These are phyloP conservation scores for Keiferia lycopersicella DNA, from an alignment of 2,888 invertebrate genomes.

Conservation along the genomic window DNA sequence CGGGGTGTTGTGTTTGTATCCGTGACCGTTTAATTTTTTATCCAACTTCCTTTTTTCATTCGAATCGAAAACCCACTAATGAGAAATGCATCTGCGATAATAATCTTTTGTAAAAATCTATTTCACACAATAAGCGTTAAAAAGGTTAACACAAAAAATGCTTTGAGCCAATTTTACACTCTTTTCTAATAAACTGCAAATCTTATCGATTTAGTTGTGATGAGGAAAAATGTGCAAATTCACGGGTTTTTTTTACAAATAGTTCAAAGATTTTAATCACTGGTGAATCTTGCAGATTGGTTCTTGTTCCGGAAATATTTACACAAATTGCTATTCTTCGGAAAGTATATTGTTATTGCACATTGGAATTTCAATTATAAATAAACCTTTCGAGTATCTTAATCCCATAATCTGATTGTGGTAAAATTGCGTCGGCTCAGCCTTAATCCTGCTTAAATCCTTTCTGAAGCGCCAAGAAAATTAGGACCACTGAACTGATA, in stretches of 20 bases:
- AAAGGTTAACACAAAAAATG: slow-evolving; percentile 43
- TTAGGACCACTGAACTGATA: slow-evolving; percentile 56
- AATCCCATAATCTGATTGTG: slow-evolving; percentile 34
- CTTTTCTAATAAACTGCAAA: slow-evolving; percentile 34
- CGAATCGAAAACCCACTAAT: slow-evolving; percentile 37
- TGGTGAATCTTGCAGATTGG: neutral
- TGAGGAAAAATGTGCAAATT: neutral
- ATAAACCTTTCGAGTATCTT: neutral
- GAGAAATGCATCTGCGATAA: slow-evolving; percentile 43
- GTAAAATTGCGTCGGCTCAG: slow-evolving; percentile 31
- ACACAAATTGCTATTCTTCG: neutral
- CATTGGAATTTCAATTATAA: slow-evolving; percentile 17
- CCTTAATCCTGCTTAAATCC: slow-evolving; percentile 54
- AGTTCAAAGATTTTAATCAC: neutral
- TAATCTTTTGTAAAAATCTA: slow-evolving; percentile 55
- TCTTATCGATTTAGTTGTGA: neutral
- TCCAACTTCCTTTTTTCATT: slow-evolving; percentile 13
- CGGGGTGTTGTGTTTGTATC: slow-evolving; percentile 11
- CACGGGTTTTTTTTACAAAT: neutral
- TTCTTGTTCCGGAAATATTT: neutral
- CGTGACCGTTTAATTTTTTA: slow-evolving; percentile 2
- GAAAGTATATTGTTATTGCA: slow-evolving; percentile 4
- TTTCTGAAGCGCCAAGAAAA: slow-evolving; percentile 54
- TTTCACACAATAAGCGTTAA: slow-evolving; percentile 60
- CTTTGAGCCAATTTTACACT: slow-evolving; percentile 50